phyloP scores from a whole-genome alignment of 2,797 vertebrate genomes.

The Crenuchus spilurus region DNA sequence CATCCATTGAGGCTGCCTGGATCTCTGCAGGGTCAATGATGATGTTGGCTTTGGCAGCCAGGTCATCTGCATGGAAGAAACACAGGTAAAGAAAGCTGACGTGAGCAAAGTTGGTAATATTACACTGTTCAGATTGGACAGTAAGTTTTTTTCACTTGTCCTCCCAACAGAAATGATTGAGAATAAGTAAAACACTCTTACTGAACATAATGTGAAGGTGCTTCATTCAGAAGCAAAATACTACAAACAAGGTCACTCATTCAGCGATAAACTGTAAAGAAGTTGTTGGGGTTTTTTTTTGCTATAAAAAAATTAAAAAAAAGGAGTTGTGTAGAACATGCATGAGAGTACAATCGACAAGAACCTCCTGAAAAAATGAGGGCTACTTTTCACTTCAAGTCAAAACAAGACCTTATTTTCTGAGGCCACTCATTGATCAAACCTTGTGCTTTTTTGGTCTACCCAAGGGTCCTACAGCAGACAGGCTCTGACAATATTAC shows the following conservation, averaged over 20 bases:
- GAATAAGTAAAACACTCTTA: neutral
- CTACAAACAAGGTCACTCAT: neutral
- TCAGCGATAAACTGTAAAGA: no score
- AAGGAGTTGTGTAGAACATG: neutral
- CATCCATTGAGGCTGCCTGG: conserved; percentile 92
- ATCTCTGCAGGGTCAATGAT: conserved; percentile 94
- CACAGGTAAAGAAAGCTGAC: neutral
- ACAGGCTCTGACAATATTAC: no score
- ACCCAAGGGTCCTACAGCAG: neutral
- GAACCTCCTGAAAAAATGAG: conserved; percentile 19
- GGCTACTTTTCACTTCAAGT: conserved; percentile 3
- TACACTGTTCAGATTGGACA: neutral
- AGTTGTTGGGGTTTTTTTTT: no score
- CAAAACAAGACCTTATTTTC: neutral
- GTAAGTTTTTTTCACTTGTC: no score
- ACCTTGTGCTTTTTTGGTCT: neutral
- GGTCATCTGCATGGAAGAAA: conserved; percentile 80
- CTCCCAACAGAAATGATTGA: no score
- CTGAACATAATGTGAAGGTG: neutral
- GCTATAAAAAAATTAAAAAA: no score
- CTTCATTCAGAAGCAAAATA: neutral
- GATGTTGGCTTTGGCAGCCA: conserved; percentile 93
- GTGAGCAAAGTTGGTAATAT: neutral
- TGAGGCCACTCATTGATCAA: neutral
- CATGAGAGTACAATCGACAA: neutral